Evolutionary conservation across 2,888 invertebrate species (phyloP).

Genomic region (Neoascia interrupta): DNA sequence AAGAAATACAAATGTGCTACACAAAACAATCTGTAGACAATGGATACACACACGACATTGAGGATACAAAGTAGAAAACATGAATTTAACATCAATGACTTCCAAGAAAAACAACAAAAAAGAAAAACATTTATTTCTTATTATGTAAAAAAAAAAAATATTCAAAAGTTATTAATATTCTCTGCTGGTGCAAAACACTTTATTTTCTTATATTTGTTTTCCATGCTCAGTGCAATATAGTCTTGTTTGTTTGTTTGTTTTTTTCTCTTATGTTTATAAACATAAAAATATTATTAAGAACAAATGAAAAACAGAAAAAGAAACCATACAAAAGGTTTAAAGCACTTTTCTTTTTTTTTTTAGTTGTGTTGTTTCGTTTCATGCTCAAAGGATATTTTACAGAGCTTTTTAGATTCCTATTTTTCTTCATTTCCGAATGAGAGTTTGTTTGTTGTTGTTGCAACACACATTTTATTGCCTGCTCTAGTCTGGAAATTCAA

Average conservation of each 20-base stretch:
- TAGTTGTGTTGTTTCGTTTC: conserved; percentile 30
- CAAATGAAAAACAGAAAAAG: conserved; percentile 22
- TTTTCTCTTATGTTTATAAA: neutral
- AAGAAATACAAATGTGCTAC: conserved; percentile 47
- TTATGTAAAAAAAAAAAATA: neutral
- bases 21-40: conserved; percentile 45
- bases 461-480: neutral
- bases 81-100: conserved; percentile 54
- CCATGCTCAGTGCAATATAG: conserved; percentile 60
- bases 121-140: neutral
- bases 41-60: neutral
- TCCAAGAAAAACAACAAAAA: conserved; percentile 38
- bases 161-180: conserved; percentile 13
- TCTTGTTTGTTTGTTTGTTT: conserved; percentile 27
- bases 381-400: conserved; percentile 48
- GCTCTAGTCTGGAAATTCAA: neutral
- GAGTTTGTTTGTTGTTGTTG: too few species aligned
- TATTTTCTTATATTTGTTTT: conserved; percentile 27
- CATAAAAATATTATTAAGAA: too few species aligned
- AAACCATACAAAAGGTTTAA: conserved; percentile 34
- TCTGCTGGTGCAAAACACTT: conserved; percentile 60
- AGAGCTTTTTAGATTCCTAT: too few species aligned
- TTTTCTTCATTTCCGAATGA: too few species aligned
- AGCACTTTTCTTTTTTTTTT: too few species aligned
- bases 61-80: conserved; percentile 30